A percentile compares a stretch with the other conserved stretches of the same genome.
These are phyloP conservation scores for Campaea margaritaria DNA, from an alignment of 2,888 invertebrate genomes.

Conservation along the genomic window DNA sequence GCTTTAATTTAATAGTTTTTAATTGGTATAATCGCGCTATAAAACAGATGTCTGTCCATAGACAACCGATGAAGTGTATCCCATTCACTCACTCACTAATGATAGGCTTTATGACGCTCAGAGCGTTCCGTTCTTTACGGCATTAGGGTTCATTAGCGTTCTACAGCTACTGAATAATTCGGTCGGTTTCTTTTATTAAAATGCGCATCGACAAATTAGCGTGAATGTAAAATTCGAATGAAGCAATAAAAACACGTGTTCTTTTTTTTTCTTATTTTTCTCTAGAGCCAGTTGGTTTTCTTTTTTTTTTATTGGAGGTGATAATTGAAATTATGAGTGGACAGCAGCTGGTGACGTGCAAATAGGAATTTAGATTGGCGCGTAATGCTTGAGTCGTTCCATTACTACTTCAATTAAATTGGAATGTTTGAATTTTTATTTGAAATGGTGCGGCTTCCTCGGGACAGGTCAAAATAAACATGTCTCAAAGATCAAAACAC, in stretches of 20 bases:
- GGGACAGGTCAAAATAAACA: conserved; percentile 18
- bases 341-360: conserved; percentile 61
- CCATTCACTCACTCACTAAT: conserved; percentile 73
- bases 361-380: conserved; percentile 72
- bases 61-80: conserved; percentile 74
- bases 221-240: conserved; percentile 82
- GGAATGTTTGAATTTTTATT: conserved; percentile 25
- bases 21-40: conserved; percentile 80
- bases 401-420: conserved; percentile 18
- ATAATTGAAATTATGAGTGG: conserved; percentile 83
- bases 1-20: conserved; percentile 81
- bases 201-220: conserved; percentile 82
- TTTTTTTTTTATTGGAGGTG: conserved; percentile 79
- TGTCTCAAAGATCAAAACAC: conserved; percentile 20
- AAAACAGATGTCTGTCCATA: conserved; percentile 74
- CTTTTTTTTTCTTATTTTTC: conserved; percentile 60
- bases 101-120: conserved; percentile 62
- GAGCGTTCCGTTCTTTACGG: conserved; percentile 65
- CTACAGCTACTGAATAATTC: conserved; percentile 82
- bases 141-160: conserved; percentile 81
- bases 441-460: conserved; percentile 13
- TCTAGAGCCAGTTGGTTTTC: conserved; percentile 56
- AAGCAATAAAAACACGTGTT: conserved; percentile 75
- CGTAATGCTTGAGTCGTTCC: conserved; percentile 17
- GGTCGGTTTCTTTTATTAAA: conserved; percentile 76